Conservation (phyloP, 2,113 vertebrate genomes). For the Pterocles orientalis region DNA sequence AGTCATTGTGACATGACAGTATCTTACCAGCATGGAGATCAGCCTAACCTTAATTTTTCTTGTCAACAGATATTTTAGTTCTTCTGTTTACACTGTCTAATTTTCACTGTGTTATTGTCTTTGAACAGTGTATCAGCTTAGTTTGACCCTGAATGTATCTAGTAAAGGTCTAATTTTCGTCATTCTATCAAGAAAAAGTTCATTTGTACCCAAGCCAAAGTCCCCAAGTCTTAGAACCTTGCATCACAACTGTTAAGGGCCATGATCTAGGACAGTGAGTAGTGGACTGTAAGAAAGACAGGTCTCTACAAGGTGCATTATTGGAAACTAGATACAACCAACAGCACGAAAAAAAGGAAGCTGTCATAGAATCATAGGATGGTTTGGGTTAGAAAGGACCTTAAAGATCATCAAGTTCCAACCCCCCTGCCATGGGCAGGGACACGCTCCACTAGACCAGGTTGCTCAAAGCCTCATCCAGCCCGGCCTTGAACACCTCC, state of each 20-base stretch:
- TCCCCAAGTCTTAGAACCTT: background rate
- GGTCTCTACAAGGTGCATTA: background rate
- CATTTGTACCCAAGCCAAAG: background rate
- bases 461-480: no score
- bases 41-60: background rate
- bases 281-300: background rate
- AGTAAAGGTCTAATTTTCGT: background rate
- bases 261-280: background rate
- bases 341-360: background rate
- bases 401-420: no score
- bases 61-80: background rate
- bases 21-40: background rate
- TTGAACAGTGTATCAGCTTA: background rate
- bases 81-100: background rate
- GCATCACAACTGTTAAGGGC: background rate
- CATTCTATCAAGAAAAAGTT: background rate
- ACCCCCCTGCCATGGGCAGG: no score
- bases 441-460: no score
- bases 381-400: no score
- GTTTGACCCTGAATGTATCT: background rate
- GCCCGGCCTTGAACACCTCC: no score
- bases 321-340: background rate
- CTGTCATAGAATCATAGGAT: no score
- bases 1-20: background rate
- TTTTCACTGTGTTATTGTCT: background rate